Percentiles rank a stretch among this genome's conserved stretches.
These are phyloP conservation scores for Leptodactylus fuscus DNA, from an alignment of 2,113 vertebrate genomes.

Conservation along the genomic window DNA sequence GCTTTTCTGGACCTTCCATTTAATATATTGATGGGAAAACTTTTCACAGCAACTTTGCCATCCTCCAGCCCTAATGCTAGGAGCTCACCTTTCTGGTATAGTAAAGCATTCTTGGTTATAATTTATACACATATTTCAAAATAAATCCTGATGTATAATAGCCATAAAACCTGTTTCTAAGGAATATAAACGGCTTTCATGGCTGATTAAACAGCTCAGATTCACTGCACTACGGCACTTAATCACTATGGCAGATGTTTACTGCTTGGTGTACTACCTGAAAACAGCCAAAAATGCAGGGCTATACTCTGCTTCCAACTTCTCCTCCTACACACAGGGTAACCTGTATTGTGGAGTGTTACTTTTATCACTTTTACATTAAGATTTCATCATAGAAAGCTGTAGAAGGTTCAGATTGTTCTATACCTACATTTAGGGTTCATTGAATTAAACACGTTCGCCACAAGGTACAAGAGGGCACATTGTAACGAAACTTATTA, in stretches of 20 bases:
- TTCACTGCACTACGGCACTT: slow-evolving; percentile 39
- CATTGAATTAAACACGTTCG: no score
- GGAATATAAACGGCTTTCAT: slow-evolving; percentile 60
- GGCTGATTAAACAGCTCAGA: slow-evolving; percentile 58
- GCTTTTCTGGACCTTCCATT: background rate
- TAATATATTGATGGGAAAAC: background rate
- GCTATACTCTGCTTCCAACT: slow-evolving; percentile 21
- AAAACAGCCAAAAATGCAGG: slow-evolving; percentile 46
- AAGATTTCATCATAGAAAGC: no score
- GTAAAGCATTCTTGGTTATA: slow-evolving; percentile 37
- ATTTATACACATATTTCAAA: slow-evolving; percentile 55
- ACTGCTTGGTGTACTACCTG: slow-evolving; percentile 54
- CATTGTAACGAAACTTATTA: no score
- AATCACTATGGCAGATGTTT: slow-evolving; percentile 58
- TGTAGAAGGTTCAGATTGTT: no score
- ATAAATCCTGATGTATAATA: slow-evolving; percentile 59
- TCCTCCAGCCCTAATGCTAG: background rate
- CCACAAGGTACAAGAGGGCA: no score
- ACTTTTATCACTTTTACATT: no score
- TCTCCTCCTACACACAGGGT: background rate
- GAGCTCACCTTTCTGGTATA: slow-evolving; percentile 11
- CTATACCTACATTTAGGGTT: no score
- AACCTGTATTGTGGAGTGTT: slow-evolving; percentile 2
- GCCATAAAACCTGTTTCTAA: slow-evolving; percentile 56
- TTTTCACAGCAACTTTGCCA: slow-evolving; percentile 1